Evolutionary conservation across 2,888 invertebrate genomes (phyloP), one percentile per base, ranked within the genome.

Genomic region (Dryomyza anilis): DNA sequence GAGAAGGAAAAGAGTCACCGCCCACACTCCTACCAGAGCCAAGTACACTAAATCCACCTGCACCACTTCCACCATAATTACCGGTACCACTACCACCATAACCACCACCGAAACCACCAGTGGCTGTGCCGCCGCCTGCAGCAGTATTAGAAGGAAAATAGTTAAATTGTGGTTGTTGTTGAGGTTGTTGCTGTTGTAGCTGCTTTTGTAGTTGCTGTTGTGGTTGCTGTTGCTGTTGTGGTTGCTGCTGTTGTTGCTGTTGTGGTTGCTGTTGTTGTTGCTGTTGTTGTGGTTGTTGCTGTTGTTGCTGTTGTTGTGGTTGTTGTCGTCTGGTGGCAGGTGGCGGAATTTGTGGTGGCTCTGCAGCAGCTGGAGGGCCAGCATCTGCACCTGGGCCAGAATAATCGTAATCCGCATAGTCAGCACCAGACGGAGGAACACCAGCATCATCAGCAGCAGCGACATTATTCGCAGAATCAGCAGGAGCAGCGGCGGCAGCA

Each of bases 401-500:
- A 55, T 36, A 48, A 58, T 59, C 63, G 16, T 29, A 30, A 39
- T 56, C 59, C 25, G 27, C 36, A 14, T 33, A 16, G 29, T 56
- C n/a, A 59, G 55, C 57, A 39, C 62, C 43, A 58, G 66, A 64
- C 33, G 45, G 10, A 12, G 46, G 33, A 67, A 55, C 64, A 66
- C 66, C 67, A 56, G 50, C 59, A 12, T 27, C 60, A 56, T 55
- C 57, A 45, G 25, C 53, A 43, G 23, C 57, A 30, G 29, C 48
- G 45, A 39, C 46, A 27, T 39, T 53, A 48, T 61, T 63, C 43
- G 33, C 52, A 14, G 30, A 30, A 58, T 57, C 50, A 12, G 53
- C 43, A 57, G 55, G 56, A 27, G 46, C 59, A 66, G 63, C 60
- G 56, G 58, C 63, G 45, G 63, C 63, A 46, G 58, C 59, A 39